These are phyloP conservation scores for Peribatodes rhomboidaria DNA, from an alignment of 2,888 invertebrate genomes.

Conservation along the genomic window DNA sequence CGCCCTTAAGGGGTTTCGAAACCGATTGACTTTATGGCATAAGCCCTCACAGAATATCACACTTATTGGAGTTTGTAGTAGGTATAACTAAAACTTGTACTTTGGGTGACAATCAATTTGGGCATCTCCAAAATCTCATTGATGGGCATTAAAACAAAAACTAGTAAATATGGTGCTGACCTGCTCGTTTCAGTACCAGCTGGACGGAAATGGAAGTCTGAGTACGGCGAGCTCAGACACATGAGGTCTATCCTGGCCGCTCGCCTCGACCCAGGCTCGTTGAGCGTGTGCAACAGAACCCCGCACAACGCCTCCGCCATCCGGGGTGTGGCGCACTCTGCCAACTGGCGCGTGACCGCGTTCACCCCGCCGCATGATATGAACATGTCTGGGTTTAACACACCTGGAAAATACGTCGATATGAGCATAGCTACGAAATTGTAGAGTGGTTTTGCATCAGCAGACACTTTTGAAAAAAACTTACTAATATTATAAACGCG, in stretches of 20 bases:
- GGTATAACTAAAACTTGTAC: no score
- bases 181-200: constrained; percentile 91
- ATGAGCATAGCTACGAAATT: not conserved
- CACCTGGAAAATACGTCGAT: constrained; percentile 79
- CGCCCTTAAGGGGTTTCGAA: no score
- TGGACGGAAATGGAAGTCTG: constrained; percentile 94
- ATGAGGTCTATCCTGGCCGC: constrained; percentile 93
- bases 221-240: constrained; percentile 95
- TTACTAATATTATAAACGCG: no score
- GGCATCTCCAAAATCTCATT: no score
- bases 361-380: constrained; percentile 94
- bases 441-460: not conserved
- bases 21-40: no score
- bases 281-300: constrained; percentile 93
- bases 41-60: no score
- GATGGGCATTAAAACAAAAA: no score
- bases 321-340: constrained; percentile 94
- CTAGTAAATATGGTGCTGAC: constrained; percentile 66
- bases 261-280: constrained; percentile 93
- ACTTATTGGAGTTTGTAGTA: no score
- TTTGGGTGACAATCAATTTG: no score
- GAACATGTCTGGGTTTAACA: constrained; percentile 93
- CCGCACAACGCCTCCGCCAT: constrained; percentile 97
- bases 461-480: no score
- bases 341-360: constrained; percentile 92